These are phyloP conservation scores for Carcina quercana DNA, from an alignment of 2,888 invertebrate species.

Conservation along the genomic window DNA sequence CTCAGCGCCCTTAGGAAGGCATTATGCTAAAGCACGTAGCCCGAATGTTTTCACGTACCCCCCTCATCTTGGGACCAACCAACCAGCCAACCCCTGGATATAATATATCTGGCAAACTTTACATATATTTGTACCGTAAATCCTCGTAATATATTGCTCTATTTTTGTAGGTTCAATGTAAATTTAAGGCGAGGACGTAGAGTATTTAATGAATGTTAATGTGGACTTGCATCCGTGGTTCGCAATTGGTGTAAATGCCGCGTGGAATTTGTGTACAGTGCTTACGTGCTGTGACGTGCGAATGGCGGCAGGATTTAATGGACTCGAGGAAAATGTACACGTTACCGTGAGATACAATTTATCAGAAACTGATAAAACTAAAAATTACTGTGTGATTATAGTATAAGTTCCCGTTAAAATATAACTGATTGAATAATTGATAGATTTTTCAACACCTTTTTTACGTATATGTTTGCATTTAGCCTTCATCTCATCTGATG, in stretches of 20 bases:
- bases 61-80: slow-evolving; percentile 59
- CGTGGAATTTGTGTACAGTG: slow-evolving; percentile 30
- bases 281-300: slow-evolving; percentile 10
- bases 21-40: slow-evolving; percentile 71
- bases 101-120: slow-evolving; percentile 74
- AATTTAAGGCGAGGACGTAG: slow-evolving; percentile 58
- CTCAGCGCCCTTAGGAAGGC: slow-evolving; percentile 58
- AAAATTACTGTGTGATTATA: too few species aligned
- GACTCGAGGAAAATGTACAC: too few species aligned
- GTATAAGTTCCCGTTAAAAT: too few species aligned
- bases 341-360: too few species aligned
- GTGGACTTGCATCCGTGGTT: slow-evolving; percentile 49
- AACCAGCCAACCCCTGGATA: slow-evolving; percentile 72
- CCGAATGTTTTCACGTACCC: slow-evolving; percentile 70
- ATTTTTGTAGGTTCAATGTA: slow-evolving; percentile 67
- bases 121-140: slow-evolving; percentile 75
- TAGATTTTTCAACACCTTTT: too few species aligned
- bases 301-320: not conserved
- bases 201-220: slow-evolving; percentile 70
- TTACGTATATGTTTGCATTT: too few species aligned
- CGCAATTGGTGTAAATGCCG: slow-evolving; percentile 47
- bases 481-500: too few species aligned
- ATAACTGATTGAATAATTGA: too few species aligned
- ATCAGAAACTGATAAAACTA: too few species aligned
- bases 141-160: slow-evolving; percentile 71